Evolutionary conservation across 2,113 vertebrate genomes (phyloP).

Genomic region (Apteryx owenii): DNA sequence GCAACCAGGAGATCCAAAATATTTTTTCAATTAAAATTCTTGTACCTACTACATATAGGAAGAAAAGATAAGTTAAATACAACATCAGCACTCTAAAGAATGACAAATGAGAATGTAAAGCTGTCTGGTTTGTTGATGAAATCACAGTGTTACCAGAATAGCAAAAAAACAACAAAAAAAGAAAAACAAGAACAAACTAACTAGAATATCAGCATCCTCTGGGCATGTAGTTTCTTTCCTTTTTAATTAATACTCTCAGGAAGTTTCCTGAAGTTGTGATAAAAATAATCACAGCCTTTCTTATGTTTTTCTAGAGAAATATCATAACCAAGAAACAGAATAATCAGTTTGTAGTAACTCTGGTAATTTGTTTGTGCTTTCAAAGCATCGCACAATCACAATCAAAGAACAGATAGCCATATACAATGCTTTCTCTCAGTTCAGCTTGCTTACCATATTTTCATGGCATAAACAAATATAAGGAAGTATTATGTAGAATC

Average conservation of each 20-base stretch:
- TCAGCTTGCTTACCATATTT: not conserved
- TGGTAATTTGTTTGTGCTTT: not conserved
- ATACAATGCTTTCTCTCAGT: not conserved
- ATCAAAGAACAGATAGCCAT: not conserved
- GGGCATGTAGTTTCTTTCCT: fast-evolving
- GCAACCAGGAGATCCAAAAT: not conserved
- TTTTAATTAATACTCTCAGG: not conserved
- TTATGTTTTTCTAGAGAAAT: not conserved
- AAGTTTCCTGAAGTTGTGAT: not conserved
- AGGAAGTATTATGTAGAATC: not conserved
- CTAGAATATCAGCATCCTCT: not conserved
- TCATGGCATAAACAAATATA: not conserved
- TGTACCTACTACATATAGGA: not conserved
- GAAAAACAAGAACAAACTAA: not conserved
- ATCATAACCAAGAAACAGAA: not conserved
- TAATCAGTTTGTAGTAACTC: not conserved
- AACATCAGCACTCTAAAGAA: not conserved
- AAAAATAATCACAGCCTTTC: not conserved
- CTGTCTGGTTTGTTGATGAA: not conserved
- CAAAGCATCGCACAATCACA: not conserved
- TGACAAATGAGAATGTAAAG: not conserved
- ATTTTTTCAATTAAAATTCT: not conserved
- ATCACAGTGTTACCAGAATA: not conserved
- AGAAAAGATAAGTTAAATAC: not conserved
- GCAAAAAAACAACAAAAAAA: not conserved